These are phyloP conservation scores for Serilophus lunatus DNA, from an alignment of 2,113 vertebrate species.

Conservation along the genomic window DNA sequence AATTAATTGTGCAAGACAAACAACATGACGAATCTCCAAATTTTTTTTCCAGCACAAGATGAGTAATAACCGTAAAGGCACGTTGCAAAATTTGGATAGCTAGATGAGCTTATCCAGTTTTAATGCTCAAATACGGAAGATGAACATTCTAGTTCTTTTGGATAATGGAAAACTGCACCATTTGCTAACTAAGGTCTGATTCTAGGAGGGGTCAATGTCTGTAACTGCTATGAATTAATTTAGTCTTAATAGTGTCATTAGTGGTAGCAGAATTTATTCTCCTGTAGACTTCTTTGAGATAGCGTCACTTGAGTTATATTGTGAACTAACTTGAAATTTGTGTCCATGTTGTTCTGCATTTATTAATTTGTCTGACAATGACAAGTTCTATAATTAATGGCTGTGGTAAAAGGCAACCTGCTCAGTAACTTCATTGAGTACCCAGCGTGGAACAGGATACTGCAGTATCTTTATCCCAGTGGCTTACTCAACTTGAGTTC, in stretches of 20 bases:
- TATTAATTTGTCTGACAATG: neutral
- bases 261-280: neutral
- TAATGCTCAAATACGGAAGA: neutral
- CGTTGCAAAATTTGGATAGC: neutral
- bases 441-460: fast-evolving
- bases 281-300: neutral
- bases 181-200: neutral
- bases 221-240: neutral
- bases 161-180: neutral
- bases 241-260: neutral
- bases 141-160: neutral
- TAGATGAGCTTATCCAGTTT: neutral
- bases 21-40: neutral
- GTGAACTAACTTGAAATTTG: neutral
- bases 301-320: neutral
- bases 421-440: neutral
- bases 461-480: neutral
- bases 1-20: neutral
- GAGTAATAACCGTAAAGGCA: neutral
- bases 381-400: neutral
- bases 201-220: neutral
- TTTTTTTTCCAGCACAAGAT: neutral
- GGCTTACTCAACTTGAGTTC: neutral
- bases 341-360: neutral
- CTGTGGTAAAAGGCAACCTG: neutral